A percentile compares a stretch with the other conserved stretches of the same genome.
These are phyloP conservation scores for Heterotilapia buettikoferi DNA, from an alignment of 2,113 vertebrate genomes.

Conservation along the genomic window DNA sequence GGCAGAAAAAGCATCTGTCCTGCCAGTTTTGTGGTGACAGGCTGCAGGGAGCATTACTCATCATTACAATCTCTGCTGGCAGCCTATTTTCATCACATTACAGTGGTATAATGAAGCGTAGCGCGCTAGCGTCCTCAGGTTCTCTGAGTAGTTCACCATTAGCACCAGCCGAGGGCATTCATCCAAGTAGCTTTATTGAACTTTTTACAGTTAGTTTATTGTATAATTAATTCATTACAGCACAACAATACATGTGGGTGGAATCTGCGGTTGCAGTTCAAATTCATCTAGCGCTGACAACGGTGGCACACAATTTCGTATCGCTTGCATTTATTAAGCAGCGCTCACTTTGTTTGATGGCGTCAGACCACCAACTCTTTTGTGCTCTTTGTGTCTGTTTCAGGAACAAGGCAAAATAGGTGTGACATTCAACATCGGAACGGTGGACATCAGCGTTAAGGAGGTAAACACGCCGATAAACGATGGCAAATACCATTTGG, in stretches of 20 bases:
- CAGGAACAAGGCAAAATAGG: constrained; percentile 95
- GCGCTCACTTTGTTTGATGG: neutral
- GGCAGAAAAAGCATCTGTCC: constrained; percentile 35
- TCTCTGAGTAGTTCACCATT: constrained; percentile 43
- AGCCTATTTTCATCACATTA: constrained; percentile 67
- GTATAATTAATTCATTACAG: constrained; percentile 40
- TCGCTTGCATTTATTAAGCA: neutral
- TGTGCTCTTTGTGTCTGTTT: neutral
- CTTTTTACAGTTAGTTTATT: constrained; percentile 40
- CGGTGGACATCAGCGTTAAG: constrained; percentile 93
- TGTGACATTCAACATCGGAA: constrained; percentile 96
- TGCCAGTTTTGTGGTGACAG: constrained; percentile 35
- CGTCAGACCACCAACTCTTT: neutral
- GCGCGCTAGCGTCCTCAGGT: constrained; percentile 36
- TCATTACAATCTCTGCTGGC: constrained; percentile 67
- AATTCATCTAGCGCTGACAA: neutral
- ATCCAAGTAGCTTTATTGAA: constrained; percentile 41
- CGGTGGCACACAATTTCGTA: neutral
- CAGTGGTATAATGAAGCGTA: constrained; percentile 58
- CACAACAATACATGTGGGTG: neutral
- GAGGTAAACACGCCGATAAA: constrained; percentile 85
- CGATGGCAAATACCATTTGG: constrained; percentile 94
- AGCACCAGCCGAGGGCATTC: constrained; percentile 33
- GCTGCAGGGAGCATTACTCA: constrained; percentile 62
- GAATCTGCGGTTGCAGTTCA: neutral